Evolutionary conservation across 2,797 vertebrate genomes (phyloP).

Genomic region (Micrastur ruficollis): DNA sequence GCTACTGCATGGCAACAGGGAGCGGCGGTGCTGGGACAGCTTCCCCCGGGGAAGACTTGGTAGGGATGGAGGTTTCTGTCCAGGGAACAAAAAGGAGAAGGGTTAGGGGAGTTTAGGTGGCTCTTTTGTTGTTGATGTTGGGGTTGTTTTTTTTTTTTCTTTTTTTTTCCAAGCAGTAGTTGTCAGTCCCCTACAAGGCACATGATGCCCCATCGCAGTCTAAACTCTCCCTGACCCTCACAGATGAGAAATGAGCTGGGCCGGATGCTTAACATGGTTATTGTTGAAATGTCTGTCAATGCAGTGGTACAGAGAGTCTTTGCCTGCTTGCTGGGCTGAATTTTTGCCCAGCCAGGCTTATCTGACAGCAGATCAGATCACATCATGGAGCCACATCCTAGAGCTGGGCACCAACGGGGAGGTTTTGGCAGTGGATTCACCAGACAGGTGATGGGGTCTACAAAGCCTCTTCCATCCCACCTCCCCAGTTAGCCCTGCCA

Average conservation of each 20-base stretch:
- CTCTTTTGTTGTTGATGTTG: background rate
- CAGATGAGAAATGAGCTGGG: background rate
- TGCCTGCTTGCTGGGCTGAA: background rate
- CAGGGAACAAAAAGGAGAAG: background rate
- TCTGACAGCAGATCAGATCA: background rate
- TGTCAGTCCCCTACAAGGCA: background rate
- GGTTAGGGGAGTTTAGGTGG: background rate
- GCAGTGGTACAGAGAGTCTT: background rate
- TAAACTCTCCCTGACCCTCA: background rate
- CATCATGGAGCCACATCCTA: background rate
- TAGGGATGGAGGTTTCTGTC: background rate
- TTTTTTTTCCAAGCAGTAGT: no score
- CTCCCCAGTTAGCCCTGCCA: background rate
- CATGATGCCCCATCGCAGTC: background rate
- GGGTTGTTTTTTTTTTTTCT: accelerated
- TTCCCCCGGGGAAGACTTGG: accelerated
- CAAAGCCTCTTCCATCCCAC: background rate
- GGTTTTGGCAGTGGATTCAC: background rate
- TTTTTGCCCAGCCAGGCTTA: background rate
- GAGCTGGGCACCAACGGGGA: background rate
- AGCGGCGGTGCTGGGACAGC: accelerated
- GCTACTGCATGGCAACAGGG: background rate
- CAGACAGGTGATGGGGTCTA: background rate
- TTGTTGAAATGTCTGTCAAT: background rate
- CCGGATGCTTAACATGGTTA: accelerated